Conservation (phyloP, 2,888 invertebrate species). For the Merodon equestris region DNA sequence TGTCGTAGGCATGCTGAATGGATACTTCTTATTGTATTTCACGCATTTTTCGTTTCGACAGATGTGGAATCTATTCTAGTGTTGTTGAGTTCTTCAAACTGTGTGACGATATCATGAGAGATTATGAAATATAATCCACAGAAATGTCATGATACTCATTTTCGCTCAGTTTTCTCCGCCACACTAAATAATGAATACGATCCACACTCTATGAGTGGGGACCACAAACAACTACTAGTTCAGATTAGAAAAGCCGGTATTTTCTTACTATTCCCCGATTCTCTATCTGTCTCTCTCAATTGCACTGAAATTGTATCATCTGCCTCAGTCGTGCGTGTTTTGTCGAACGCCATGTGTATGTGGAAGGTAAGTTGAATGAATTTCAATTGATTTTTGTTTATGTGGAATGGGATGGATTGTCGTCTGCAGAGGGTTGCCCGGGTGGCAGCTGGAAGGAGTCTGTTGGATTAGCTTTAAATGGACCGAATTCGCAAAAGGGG, state of each 20-base stretch:
- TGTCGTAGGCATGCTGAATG: not conserved
- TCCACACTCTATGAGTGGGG: slow-evolving; percentile 50
- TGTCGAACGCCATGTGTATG: slow-evolving; percentile 7
- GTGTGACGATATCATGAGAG: too few species aligned
- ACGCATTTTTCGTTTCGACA: too few species aligned
- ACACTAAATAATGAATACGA: slow-evolving; percentile 20
- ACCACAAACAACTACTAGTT: slow-evolving; percentile 14
- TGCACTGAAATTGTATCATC: not conserved
- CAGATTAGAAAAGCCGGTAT: slow-evolving; percentile 58
- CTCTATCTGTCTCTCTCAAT: slow-evolving; percentile 11
- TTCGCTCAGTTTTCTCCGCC: slow-evolving; percentile 43
- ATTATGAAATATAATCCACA: slow-evolving; percentile 6
- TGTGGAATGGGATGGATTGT: not conserved
- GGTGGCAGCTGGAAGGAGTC: not conserved
- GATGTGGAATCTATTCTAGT: slow-evolving; percentile 19
- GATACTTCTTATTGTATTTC: too few species aligned
- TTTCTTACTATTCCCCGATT: slow-evolving; percentile 24
- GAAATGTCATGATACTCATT: slow-evolving; percentile 24
- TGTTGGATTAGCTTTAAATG: slow-evolving; percentile 51
- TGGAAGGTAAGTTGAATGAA: slow-evolving; percentile 46
- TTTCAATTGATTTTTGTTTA: slow-evolving; percentile 61
- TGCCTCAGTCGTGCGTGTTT: slow-evolving; percentile 1
- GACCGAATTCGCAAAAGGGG: slow-evolving; percentile 10
- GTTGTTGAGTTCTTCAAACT: too few species aligned
- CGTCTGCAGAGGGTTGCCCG: not conserved